Percentiles rank a stretch among this genome's conserved stretches.
Evolutionary conservation across 37 sponge, comb jelly and placozoan genomes (phyloP).

Genomic region (Bolinopsis microptera): DNA sequence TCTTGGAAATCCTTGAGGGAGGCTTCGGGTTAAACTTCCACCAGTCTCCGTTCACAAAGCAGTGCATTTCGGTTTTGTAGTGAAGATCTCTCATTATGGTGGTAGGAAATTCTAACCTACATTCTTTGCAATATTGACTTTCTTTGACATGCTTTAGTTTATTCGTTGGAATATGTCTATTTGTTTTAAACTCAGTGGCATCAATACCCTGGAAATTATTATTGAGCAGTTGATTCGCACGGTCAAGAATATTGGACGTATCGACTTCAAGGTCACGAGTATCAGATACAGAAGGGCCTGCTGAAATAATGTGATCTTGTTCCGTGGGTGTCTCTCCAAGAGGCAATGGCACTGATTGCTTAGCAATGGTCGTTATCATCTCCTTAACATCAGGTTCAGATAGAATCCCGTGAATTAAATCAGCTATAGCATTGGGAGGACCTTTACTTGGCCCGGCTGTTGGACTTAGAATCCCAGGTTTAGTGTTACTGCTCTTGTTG

Average conservation of each 20-base stretch:
- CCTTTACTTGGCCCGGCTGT: background rate
- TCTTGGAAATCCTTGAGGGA: background rate
- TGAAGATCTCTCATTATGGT: constrained; percentile 50
- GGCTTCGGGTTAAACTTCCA: constrained; percentile 56
- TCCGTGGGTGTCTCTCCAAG: background rate
- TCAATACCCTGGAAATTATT: background rate
- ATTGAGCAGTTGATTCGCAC: background rate
- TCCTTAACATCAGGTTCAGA: constrained; percentile 40
- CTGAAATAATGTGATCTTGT: background rate
- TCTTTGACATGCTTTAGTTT: background rate
- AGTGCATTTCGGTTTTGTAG: constrained; percentile 59
- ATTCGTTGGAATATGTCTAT: background rate
- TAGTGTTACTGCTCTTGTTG: background rate
- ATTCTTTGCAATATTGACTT: constrained; percentile 43
- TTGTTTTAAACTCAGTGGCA: constrained; percentile 9
- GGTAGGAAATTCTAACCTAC: constrained; percentile 21
- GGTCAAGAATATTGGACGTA: background rate
- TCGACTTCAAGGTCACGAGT: background rate
- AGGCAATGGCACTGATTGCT: background rate
- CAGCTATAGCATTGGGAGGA: background rate
- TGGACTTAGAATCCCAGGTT: background rate
- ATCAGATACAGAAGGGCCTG: background rate
- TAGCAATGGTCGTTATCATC: background rate
- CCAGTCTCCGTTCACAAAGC: constrained; percentile 39
- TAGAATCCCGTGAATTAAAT: constrained; percentile 25